These are phyloP conservation scores for Octonoba sinensis DNA, from an alignment of 2,888 invertebrate genomes.

Conservation along the genomic window DNA sequence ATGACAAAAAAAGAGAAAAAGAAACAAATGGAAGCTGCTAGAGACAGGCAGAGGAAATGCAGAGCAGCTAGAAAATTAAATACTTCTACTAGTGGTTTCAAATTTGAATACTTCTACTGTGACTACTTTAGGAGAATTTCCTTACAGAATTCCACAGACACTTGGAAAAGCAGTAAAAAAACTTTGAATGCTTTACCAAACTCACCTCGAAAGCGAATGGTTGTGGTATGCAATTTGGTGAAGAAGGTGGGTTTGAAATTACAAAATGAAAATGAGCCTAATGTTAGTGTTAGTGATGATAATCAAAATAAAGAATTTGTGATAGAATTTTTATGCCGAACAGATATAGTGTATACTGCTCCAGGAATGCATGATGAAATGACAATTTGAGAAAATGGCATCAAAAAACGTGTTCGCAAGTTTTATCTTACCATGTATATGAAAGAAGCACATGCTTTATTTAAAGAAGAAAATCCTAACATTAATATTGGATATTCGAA, in stretches of 20 bases:
- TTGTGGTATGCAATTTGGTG: neutral
- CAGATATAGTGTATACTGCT: neutral
- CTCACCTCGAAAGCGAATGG: neutral
- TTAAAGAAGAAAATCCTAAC: neutral
- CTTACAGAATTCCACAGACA: neutral
- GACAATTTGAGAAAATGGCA: neutral
- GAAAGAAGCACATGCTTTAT: constrained; percentile 3
- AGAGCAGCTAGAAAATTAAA: neutral
- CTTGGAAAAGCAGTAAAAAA: constrained; percentile 2
- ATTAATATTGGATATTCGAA: neutral
- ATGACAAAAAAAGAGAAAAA: constrained; percentile 3
- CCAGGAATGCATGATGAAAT: constrained; percentile 3
- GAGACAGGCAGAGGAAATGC: constrained; percentile 1
- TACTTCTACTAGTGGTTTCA: neutral
- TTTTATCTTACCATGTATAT: constrained; percentile 3
- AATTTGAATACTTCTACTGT: constrained; percentile 2
- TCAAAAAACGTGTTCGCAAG: neutral
- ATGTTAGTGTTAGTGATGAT: constrained; percentile 1
- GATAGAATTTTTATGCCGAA: neutral
- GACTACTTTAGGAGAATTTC: neutral
- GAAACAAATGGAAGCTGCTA: constrained; percentile 1
- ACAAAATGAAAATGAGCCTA: neutral
- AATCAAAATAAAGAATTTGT: neutral
- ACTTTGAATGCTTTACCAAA: neutral
- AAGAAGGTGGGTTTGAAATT: neutral